Conservation (phyloP, 2,888 invertebrate genomes). For the Parthenolecanium corni region DNA sequence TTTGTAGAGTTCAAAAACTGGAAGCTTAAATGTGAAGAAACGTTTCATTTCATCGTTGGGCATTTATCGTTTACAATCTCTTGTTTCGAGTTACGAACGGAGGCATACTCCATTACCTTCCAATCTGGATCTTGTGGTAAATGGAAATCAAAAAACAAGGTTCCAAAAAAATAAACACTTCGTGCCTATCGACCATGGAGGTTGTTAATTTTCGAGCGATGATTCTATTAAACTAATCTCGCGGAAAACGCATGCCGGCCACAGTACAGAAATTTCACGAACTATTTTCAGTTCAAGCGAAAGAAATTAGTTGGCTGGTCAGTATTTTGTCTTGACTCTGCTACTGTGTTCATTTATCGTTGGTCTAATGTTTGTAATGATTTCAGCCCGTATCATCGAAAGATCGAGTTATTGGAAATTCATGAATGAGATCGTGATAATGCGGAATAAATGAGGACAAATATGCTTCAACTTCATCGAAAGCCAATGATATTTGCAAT, state of each 20-base stretch:
- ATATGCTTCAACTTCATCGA: slow-evolving; percentile 19
- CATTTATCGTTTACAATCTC: slow-evolving; percentile 19
- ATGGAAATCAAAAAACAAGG: slow-evolving; percentile 22
- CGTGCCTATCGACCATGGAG: slow-evolving; percentile 21
- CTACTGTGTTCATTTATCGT: background rate
- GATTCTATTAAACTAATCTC: slow-evolving; percentile 18
- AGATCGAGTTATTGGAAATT: slow-evolving; percentile 19
- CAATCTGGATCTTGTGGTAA: slow-evolving; percentile 25
- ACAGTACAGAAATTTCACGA: slow-evolving; percentile 19
- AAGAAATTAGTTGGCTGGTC: slow-evolving; percentile 18
- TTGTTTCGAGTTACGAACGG: slow-evolving; percentile 10
- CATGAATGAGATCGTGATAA: slow-evolving; percentile 15
- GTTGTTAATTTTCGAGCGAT: slow-evolving; percentile 13
- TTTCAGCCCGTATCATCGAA: slow-evolving; percentile 16
- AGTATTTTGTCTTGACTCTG: background rate
- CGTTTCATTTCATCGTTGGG: slow-evolving; percentile 15
- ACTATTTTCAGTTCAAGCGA: slow-evolving; percentile 15
- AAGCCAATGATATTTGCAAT: slow-evolving; percentile 26
- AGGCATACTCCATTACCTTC: slow-evolving; percentile 18
- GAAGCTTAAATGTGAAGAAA: slow-evolving; percentile 23
- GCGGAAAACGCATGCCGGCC: slow-evolving; percentile 23
- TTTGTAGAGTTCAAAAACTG: slow-evolving; percentile 18
- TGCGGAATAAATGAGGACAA: slow-evolving; percentile 13
- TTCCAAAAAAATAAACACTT: slow-evolving; percentile 24
- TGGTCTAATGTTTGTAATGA: background rate